These are phyloP conservation scores for Semnornis frantzii DNA, from an alignment of 2,113 vertebrate species.

Conservation along the genomic window DNA sequence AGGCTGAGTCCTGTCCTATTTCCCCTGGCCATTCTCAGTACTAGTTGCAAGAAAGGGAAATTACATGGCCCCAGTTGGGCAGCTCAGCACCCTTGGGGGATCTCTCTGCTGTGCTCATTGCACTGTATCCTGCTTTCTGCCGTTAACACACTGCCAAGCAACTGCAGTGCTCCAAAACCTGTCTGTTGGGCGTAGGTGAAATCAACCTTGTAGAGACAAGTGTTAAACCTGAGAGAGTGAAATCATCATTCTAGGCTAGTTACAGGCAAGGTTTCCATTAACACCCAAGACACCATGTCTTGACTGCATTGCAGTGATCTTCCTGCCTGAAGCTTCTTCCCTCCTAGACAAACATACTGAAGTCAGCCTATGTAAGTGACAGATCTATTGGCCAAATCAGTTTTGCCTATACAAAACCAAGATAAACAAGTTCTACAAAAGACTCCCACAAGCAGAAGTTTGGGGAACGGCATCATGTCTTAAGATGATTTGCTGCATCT, in stretches of 20 bases:
- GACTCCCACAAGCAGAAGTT: not conserved
- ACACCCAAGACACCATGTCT: not conserved
- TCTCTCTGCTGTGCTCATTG: not conserved
- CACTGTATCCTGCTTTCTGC: not conserved
- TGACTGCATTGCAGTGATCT: not conserved
- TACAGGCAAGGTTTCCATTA: not conserved
- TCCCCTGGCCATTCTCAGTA: conserved; percentile 35
- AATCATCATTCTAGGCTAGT: not conserved
- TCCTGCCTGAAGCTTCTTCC: not conserved
- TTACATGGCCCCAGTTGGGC: not conserved
- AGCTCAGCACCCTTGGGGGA: not conserved
- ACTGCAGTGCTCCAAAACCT: not conserved
- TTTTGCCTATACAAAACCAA: not conserved
- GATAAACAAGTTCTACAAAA: not conserved
- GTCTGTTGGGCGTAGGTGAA: not conserved
- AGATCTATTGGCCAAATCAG: not conserved
- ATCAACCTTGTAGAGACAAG: not conserved
- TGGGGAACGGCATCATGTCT: not conserved
- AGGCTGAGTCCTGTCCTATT: conserved; percentile 44
- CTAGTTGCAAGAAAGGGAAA: not conserved
- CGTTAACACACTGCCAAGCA: not conserved
- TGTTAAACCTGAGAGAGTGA: not conserved
- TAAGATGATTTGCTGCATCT: not conserved
- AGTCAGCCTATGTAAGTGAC: not conserved
- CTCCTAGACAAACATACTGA: not conserved